phyloP scores from a whole-genome alignment of 2,888 invertebrate species.

The Epirrhoe tristata region DNA sequence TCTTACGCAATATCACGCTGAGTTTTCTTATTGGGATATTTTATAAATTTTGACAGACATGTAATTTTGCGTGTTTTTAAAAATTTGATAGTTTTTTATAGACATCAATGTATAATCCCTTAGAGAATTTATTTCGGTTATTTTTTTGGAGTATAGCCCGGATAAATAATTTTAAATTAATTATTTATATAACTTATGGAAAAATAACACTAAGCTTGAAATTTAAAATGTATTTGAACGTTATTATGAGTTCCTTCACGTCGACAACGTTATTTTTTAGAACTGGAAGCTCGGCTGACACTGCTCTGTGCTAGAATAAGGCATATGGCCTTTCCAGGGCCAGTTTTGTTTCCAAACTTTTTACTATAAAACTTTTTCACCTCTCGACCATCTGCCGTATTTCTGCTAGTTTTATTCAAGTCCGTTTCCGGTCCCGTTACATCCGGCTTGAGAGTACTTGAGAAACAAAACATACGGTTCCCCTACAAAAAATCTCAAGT shows the following conservation, averaged over 20 bases:
- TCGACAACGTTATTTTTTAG: conserved; percentile 15
- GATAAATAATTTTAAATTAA: no score
- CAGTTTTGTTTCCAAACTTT: conserved; percentile 48
- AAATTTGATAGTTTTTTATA: not conserved
- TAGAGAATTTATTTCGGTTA: no score
- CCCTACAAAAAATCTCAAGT: conserved; percentile 54
- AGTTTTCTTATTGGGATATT: not conserved
- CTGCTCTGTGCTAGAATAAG: conserved; percentile 33
- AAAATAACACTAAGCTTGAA: no score
- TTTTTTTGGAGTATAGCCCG: no score
- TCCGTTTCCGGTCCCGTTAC: conserved; percentile 78
- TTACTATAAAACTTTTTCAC: conserved; percentile 56
- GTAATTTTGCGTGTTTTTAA: conserved; percentile 9
- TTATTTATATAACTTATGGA: no score
- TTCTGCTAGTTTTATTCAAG: conserved; percentile 65
- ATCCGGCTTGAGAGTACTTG: conserved; percentile 76
- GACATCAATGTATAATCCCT: not conserved
- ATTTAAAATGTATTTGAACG: no score
- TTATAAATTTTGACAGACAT: not conserved
- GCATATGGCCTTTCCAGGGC: conserved; percentile 45
- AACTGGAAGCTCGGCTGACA: conserved; percentile 10
- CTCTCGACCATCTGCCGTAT: conserved; percentile 67
- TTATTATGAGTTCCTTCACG: no score
- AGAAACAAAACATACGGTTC: conserved; percentile 59
- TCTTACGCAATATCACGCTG: conserved; percentile 22